These are phyloP conservation scores for Plebejus melissa DNA, from an alignment of 2,888 invertebrate species.

Conservation along the genomic window DNA sequence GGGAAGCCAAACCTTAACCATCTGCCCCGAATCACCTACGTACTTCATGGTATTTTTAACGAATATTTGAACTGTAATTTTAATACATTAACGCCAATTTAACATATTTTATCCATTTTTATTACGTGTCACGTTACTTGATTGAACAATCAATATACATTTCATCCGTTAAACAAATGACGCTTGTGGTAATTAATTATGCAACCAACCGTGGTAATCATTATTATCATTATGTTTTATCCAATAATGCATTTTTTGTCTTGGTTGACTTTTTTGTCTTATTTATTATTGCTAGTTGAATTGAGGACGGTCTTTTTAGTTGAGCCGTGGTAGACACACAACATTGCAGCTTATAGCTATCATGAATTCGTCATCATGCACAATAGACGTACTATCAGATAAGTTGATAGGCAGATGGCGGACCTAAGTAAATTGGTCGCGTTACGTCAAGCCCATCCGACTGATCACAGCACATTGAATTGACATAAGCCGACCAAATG, in stretches of 20 bases:
- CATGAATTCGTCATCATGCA: too few species aligned
- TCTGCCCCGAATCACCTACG: slow-evolving; percentile 2
- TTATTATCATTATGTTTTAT: neutral
- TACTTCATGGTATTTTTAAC: slow-evolving; percentile 22
- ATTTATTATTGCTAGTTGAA: too few species aligned
- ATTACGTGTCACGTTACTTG: slow-evolving; percentile 6
- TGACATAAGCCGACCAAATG: too few species aligned
- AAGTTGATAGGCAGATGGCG: too few species aligned
- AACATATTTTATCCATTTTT: neutral
- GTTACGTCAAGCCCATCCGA: too few species aligned
- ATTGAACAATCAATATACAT: neutral
- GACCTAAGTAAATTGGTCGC: too few species aligned
- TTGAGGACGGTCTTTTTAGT: neutral
- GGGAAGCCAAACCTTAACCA: slow-evolving; percentile 21
- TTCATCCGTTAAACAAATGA: neutral
- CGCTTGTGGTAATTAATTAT: neutral
- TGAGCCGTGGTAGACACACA: neutral
- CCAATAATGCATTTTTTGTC: neutral
- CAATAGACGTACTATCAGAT: too few species aligned
- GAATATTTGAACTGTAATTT: neutral
- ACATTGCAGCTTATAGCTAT: too few species aligned
- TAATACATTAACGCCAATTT: slow-evolving; percentile 15
- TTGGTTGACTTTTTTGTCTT: too few species aligned
- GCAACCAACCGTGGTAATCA: neutral
- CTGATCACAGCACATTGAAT: too few species aligned